phyloP scores from a whole-genome alignment of 2,797 vertebrate species.

The Echiichthys vipera region DNA sequence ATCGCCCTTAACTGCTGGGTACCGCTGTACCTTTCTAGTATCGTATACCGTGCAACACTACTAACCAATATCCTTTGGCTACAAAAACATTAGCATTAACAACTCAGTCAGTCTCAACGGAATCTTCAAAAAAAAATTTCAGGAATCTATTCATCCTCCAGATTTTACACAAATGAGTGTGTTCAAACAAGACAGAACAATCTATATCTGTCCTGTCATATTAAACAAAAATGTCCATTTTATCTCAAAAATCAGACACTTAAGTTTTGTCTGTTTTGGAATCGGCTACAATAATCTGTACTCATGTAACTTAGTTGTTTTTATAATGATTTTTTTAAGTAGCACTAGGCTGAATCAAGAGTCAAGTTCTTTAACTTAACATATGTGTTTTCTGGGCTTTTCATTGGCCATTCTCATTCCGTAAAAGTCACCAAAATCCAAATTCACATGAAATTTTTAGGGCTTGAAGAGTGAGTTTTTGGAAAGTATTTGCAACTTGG shows the following conservation, averaged over 20 bases:
- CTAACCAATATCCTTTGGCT: too few relatives aligned
- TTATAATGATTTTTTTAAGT: not conserved
- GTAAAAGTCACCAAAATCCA: not conserved
- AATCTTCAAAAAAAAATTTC: too few relatives aligned
- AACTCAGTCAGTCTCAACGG: not conserved
- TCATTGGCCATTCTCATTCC: not conserved
- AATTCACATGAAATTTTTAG: not conserved
- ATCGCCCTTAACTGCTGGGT: too few relatives aligned
- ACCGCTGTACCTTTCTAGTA: too few relatives aligned
- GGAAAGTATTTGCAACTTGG: not conserved
- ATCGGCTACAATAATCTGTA: not conserved
- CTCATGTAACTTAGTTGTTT: not conserved
- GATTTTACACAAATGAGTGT: not conserved
- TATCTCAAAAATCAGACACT: not conserved
- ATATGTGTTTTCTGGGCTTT: not conserved
- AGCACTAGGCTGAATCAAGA: not conserved
- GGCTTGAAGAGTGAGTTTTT: not conserved
- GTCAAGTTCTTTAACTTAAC: not conserved
- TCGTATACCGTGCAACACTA: too few relatives aligned
- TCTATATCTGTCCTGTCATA: not conserved
- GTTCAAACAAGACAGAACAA: not conserved
- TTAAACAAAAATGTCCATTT: not conserved
- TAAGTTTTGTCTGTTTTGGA: not conserved
- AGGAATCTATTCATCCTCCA: too few relatives aligned
- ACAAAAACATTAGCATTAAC: not conserved